These are phyloP conservation scores for Rattus rattus DNA, from an alignment of 2,113 vertebrate genomes.

Conservation along the genomic window DNA sequence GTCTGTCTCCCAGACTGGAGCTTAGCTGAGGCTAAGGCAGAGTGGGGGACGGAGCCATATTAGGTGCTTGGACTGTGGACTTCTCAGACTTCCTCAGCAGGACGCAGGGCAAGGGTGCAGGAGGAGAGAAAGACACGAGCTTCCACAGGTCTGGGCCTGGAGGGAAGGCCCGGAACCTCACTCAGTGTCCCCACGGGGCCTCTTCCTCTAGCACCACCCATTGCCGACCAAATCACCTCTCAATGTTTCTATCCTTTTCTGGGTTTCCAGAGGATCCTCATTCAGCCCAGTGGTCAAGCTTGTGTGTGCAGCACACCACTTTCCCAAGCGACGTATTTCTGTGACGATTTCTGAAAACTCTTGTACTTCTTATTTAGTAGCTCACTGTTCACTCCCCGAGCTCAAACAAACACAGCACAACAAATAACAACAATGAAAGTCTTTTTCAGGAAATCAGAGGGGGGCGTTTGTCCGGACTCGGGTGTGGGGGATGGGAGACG, in stretches of 20 bases:
- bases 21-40: background rate
- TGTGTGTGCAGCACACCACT: background rate
- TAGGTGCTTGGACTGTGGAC: background rate
- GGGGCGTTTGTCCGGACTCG: background rate
- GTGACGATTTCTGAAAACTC: background rate
- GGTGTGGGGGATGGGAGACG: background rate
- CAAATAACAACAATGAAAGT: background rate
- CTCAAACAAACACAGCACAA: background rate
- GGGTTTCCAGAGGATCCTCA: background rate
- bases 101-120: background rate
- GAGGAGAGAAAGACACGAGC: background rate
- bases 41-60: accelerated
- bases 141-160: accelerated
- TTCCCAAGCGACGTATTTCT: background rate
- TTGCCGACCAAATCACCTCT: background rate
- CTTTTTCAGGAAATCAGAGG: constrained; percentile 7
- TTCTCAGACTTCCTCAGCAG: accelerated
- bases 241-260: accelerated
- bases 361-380: background rate
- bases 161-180: no score
- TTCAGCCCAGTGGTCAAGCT: background rate
- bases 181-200: background rate
- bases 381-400: background rate
- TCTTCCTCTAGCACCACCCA: no score
- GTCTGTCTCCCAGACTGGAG: background rate